A percentile compares a stretch with the other conserved stretches of the same genome.
Evolutionary conservation across 2,113 vertebrate species (phyloP).

Genomic region (Physeter macrocephalus): DNA sequence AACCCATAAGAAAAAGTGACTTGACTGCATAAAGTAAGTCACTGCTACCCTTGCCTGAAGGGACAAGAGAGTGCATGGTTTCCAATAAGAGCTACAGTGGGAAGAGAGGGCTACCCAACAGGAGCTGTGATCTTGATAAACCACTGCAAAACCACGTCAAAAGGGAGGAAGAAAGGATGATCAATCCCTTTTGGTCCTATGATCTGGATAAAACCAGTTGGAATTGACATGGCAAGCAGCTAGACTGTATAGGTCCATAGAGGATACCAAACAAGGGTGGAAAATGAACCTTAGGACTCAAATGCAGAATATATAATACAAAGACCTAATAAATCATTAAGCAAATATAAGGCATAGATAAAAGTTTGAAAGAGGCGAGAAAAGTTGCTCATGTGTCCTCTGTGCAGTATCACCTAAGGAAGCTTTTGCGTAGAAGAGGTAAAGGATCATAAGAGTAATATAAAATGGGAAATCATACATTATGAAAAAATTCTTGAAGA

Average conservation of each 20-base stretch:
- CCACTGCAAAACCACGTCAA: accelerated
- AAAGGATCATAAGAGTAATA: not conserved
- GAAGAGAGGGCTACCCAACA: not conserved
- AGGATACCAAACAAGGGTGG: not conserved
- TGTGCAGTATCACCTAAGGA: not conserved
- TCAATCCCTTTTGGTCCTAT: not conserved
- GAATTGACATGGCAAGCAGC: not conserved
- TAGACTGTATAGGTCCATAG: accelerated
- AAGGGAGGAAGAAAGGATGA: not conserved
- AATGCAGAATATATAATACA: not conserved
- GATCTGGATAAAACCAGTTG: not conserved
- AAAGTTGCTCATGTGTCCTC: not conserved
- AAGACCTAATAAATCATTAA: not conserved
- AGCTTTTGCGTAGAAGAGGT: not conserved
- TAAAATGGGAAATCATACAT: not conserved
- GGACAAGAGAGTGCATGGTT: not conserved
- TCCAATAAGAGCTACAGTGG: not conserved
- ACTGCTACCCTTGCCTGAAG: not conserved
- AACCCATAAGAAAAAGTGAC: not conserved
- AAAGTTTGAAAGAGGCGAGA: not conserved
- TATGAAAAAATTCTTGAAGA: not conserved
- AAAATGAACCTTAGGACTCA: not conserved
- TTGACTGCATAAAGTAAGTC: not conserved
- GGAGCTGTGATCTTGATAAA: not conserved
- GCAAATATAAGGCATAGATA: not conserved